Base-by-base conservation (phyloP, 2,113 vertebrate species). In the Ailuropoda melanoleuca region DNA sequence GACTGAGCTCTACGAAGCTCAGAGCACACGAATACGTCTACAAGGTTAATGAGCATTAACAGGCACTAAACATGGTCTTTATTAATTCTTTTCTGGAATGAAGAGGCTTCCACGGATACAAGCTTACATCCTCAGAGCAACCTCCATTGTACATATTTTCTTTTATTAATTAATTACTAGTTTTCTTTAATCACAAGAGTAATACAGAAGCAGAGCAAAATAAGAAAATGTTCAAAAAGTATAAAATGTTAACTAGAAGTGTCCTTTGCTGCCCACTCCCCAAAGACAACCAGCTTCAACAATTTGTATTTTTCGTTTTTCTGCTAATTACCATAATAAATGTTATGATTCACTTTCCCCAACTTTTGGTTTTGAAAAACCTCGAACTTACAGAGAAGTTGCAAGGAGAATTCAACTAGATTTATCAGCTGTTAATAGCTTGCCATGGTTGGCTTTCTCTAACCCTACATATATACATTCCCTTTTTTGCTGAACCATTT, bases 81-180 rank as follows among this genome's bases (percentile, higher is more conserved):
- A 75, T 77, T 88, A 19, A 83, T 91, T 88, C 18, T 91, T 93
- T 91, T 88, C 66, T 91, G 14, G 50, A 91, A 53, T 55, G 75
- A 96, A 88, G 58, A 88, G 58, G 14, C 15, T 86, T 85, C 53
- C 3, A 4, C 31, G 6, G 55, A 85, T 66, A 90, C 19, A 93
- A 64, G 64, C n/a, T 75, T 83, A 43, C 12, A 55, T 83, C 23
- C 18, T 93, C 75, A 91, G 82, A 87, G 43, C n/a, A 87, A 39
- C 82, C 26, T 94, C n/a, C 48, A 2, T 70, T 68, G 23, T 96
- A 60, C 11, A 55, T 78, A 46, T 75, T 95, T 88, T 72, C 23
- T 72, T 85, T 93, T 81, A 55, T 82, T 68, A 50, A 91, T 93
- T 95, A 95, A 96, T 21, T 75, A 77, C 31, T 83, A 46, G 34